Percentiles rank a stretch among this genome's conserved stretches.
These are phyloP conservation scores for Hypomecis atomaria DNA, from an alignment of 2,888 invertebrate species.

Conservation along the genomic window DNA sequence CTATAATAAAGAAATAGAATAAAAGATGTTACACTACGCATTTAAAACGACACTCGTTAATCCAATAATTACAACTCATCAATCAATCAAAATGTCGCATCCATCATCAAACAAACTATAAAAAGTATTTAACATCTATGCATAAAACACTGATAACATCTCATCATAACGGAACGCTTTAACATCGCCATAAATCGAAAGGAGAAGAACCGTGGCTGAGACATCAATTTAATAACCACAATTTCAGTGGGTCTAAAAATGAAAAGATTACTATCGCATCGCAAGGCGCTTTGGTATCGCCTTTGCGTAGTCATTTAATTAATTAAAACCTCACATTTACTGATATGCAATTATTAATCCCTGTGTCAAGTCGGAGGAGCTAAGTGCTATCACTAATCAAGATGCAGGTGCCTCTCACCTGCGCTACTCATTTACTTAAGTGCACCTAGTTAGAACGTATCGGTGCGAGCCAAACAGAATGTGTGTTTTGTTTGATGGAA, in stretches of 20 bases:
- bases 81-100: conserved; percentile 26
- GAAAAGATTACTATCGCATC: conserved; percentile 59
- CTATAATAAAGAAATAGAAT: too few species aligned
- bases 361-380: conserved; percentile 64
- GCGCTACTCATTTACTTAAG: conserved; percentile 68
- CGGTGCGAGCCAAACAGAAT: conserved; percentile 57
- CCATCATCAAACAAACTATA: conserved; percentile 36
- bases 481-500: conserved; percentile 45
- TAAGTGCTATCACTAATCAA: conserved; percentile 78
- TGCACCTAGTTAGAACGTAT: conserved; percentile 58
- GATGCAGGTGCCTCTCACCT: conserved; percentile 78
- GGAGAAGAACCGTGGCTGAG: conserved; percentile 27
- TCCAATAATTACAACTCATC: conserved; percentile 1
- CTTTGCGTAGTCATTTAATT: conserved; percentile 64
- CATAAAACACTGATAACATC: conserved; percentile 29
- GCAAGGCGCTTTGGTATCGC: conserved; percentile 45
- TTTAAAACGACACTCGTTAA: too few species aligned
- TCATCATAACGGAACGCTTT: conserved; percentile 1
- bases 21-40: too few species aligned
- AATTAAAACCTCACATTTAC: conserved; percentile 72
- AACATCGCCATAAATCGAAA: conserved; percentile 31
- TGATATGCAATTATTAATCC: conserved; percentile 71
- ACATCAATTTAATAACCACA: conserved; percentile 44
- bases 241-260: conserved; percentile 52
- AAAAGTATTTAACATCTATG: conserved; percentile 14